Conservation (phyloP, 2,797 vertebrate species). For the Acanthurus tractus region DNA sequence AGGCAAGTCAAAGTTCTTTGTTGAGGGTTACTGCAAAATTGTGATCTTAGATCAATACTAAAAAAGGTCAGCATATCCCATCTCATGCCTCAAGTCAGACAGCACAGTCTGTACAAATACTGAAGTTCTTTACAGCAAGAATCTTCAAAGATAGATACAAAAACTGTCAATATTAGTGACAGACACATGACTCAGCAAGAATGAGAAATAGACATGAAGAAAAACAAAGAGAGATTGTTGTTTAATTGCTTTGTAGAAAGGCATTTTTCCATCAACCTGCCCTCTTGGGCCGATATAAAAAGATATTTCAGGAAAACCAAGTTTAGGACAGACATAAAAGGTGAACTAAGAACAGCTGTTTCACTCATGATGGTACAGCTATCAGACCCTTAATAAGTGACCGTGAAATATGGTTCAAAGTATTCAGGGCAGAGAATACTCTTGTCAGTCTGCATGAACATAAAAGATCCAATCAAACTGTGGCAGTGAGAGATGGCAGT, state of each 20-base stretch:
- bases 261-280: background rate
- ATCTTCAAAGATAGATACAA: conserved; percentile 3
- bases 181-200: background rate
- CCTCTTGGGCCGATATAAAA: conserved; percentile 20
- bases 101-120: conserved; percentile 33
- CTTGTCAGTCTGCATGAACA: conserved; percentile 66
- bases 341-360: conserved; percentile 55
- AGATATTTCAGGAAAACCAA: conserved; percentile 40
- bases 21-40: conserved; percentile 34
- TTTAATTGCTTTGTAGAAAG: background rate
- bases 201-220: conserved; percentile 9
- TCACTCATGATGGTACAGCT: conserved; percentile 22
- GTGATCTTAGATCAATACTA: conserved; percentile 50
- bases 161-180: conserved; percentile 3
- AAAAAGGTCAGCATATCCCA: conserved; percentile 31
- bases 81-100: conserved; percentile 28
- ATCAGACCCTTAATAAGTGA: conserved; percentile 39
- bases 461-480: conserved; percentile 71
- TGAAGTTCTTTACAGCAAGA: conserved; percentile 21
- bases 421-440: conserved; percentile 51
- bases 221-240: conserved; percentile 8
- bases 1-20: conserved; percentile 12
- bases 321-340: conserved; percentile 49
- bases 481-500: conserved; percentile 54
- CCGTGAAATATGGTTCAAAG: conserved; percentile 60